A percentile compares a stretch with the other conserved stretches of the same genome.
phyloP scores from a whole-genome alignment of 2,797 vertebrate genomes.

The Rhinichthys osculus region DNA sequence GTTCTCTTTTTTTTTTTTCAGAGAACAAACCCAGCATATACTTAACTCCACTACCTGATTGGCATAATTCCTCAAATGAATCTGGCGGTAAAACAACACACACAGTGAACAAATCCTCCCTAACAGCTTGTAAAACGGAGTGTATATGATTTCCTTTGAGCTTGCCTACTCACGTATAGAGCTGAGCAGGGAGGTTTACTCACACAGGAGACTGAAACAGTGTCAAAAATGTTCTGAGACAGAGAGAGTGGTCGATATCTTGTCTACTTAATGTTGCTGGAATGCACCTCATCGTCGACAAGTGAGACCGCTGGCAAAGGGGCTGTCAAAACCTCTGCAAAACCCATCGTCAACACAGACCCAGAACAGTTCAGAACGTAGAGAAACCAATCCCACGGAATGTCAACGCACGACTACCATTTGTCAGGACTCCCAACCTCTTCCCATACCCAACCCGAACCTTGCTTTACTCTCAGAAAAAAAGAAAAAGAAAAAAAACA shows the following conservation, averaged over 20 bases:
- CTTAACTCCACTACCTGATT: neutral
- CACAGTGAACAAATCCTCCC: neutral
- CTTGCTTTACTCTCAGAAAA: slow-evolving; percentile 58
- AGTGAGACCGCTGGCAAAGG: slow-evolving; percentile 65
- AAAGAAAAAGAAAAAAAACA: slow-evolving; percentile 41
- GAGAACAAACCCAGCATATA: neutral
- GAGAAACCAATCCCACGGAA: slow-evolving; percentile 17
- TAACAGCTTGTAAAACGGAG: slow-evolving; percentile 8
- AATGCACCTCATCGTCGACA: slow-evolving; percentile 41
- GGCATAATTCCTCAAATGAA: slow-evolving; percentile 4
- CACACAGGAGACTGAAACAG: slow-evolving; percentile 32
- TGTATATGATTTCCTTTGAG: slow-evolving; percentile 22
- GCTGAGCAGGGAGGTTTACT: slow-evolving; percentile 35
- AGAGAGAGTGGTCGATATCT: slow-evolving; percentile 43
- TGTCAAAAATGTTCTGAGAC: slow-evolving; percentile 37
- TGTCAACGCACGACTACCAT: slow-evolving; percentile 45
- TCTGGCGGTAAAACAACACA: neutral
- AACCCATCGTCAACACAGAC: slow-evolving; percentile 68
- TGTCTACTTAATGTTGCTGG: slow-evolving; percentile 47
- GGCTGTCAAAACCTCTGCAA: slow-evolving; percentile 65
- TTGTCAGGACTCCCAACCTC: slow-evolving; percentile 44
- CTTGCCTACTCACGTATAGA: slow-evolving; percentile 16
- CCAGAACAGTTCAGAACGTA: slow-evolving; percentile 49
- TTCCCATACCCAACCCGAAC: slow-evolving; percentile 24
- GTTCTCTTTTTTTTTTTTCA: neutral